Percentiles rank a stretch among this genome's conserved stretches.
Conservation (phyloP, 2,797 vertebrate genomes). For the Orestias chungarensis region DNA sequence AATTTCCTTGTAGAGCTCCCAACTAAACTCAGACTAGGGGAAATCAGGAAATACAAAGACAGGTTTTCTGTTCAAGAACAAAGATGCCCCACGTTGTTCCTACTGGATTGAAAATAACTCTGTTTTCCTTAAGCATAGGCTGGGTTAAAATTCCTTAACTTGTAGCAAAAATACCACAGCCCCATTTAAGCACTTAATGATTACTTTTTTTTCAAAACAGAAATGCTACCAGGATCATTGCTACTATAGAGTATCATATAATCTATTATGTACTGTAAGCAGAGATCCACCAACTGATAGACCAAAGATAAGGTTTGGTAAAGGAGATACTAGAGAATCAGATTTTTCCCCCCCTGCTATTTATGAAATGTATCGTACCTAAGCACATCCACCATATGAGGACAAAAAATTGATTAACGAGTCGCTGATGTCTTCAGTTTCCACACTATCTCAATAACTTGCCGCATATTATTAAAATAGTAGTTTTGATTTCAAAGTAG, state of each 20-base stretch:
- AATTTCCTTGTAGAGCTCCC: slow-evolving; percentile 4
- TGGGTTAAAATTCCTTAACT: background rate
- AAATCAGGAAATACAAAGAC: slow-evolving; percentile 3
- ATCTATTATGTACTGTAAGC: background rate
- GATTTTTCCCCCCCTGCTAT: background rate
- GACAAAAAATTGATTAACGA: no score
- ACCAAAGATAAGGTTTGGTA: background rate
- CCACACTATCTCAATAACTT: no score
- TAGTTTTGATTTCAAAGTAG: no score
- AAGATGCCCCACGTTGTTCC: slow-evolving; percentile 14
- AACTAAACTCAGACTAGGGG: background rate
- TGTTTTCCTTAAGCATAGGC: background rate
- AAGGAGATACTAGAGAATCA: background rate
- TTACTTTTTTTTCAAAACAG: background rate
- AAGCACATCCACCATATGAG: no score
- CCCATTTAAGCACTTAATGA: background rate
- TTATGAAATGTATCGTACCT: no score
- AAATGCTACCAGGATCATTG: background rate
- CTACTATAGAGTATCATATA: background rate
- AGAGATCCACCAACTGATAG: background rate
- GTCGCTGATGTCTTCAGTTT: no score
- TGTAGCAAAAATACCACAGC: background rate
- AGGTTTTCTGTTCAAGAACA: slow-evolving; percentile 8
- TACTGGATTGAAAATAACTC: slow-evolving; percentile 1
- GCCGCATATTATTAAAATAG: no score